phyloP scores from a whole-genome alignment of 2,888 invertebrate species.

The Caenorhabditis zanzibari region DNA sequence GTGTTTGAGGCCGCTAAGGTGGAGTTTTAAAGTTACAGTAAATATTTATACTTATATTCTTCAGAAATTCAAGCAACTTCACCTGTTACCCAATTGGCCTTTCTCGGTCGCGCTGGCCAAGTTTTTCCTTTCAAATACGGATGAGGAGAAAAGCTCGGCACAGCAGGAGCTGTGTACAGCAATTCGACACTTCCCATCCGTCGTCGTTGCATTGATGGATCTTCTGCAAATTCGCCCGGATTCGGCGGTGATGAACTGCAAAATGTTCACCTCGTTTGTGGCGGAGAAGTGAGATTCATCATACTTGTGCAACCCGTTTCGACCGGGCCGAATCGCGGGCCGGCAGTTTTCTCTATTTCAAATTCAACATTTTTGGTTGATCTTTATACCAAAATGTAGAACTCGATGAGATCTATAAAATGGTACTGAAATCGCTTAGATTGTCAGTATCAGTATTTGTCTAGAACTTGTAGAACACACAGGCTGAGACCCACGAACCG shows the following conservation, averaged over 20 bases:
- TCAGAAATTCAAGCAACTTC: conserved; percentile 87
- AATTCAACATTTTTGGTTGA: no score
- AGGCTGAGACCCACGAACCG: no score
- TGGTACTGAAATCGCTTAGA: no score
- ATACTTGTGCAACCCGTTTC: no score
- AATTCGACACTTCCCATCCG: conserved; percentile 90
- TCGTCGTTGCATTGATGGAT: conserved; percentile 88
- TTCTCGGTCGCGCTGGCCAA: conserved; percentile 90
- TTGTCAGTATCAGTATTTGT: no score
- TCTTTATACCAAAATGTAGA: no score
- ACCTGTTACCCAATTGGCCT: conserved; percentile 92
- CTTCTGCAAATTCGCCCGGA: conserved; percentile 75
- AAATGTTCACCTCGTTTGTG: conserved; percentile 59
- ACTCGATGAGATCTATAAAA: no score
- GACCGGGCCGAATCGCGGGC: no score
- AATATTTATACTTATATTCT: neutral
- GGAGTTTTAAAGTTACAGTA: conserved; percentile 66
- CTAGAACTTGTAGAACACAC: no score
- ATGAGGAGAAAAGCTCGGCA: conserved; percentile 81
- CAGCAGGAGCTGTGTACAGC: conserved; percentile 84
- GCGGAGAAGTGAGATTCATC: conserved; percentile 61
- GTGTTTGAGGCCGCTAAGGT: conserved; percentile 85
- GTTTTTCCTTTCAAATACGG: conserved; percentile 83
- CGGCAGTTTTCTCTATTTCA: no score
- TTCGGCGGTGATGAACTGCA: conserved; percentile 71